Evolutionary conservation across 2,113 vertebrate species (phyloP), one percentile per base, ranked within the genome.

Genomic region (Anas platyrhynchos): DNA sequence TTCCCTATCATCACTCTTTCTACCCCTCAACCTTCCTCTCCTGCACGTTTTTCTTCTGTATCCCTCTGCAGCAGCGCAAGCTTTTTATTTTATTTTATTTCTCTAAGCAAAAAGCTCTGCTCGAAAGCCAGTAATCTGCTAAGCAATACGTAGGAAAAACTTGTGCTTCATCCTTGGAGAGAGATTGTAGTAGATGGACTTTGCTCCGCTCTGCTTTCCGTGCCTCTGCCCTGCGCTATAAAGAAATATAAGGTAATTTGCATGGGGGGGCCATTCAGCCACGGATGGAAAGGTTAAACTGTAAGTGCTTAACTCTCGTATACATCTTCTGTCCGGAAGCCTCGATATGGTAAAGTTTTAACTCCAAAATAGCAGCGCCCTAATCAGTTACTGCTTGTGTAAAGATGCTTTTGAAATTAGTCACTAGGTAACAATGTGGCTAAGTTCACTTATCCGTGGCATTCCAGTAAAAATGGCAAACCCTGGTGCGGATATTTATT

Each of bases 311-410:
- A 43, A 46, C 38, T 75, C 50, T 26, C 4, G 1, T 55, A 17
- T 75, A 18, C 27, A 8, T 76, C 52, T 85, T 41, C 54, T 63
- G 4, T 63, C 67, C 5, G 1, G 59, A 65, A 68, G 43, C 32
- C 67, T 91, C 65, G 63, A 72, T 89, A 83, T n/a, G 43, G 79
- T 84, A 83, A 79, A 85, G 66, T 79, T 96, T 89, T 90, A 93
- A 89, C 79, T 96, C 73, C 82, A 67, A 7, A 91, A 77, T 95
- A 96, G 83, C 83, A 93, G 83, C 36, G 2, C 11, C 81, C 36
- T 94, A 93, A 94, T 97, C 91, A 92, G 94, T 96, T 96, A 65
- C 74, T 88, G 63, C 82, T 84, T 90, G 36, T 93, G 63, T 85
- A 80, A 93, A 96, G 91, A 93, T 83, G 73, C 63, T 54, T 91